Evolutionary conservation across 2,113 vertebrate genomes (phyloP), one percentile per base, ranked within the genome.

Genomic region (Thamnophis sirtalis): DNA sequence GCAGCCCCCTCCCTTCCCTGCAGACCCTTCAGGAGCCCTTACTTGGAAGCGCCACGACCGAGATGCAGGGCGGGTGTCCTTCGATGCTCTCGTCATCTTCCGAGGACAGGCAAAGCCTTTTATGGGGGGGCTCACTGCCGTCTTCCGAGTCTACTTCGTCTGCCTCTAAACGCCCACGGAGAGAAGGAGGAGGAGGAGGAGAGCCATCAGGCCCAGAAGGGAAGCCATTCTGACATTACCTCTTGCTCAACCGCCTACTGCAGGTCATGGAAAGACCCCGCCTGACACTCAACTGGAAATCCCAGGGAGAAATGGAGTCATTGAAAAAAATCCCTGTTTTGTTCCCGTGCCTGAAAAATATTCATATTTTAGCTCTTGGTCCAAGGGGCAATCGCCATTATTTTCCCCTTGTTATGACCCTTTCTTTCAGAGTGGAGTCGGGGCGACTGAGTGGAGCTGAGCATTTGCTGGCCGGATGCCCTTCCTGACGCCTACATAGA

Each of bases 11-110:
- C 24, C 58, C 9, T 68, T 10, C 60, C 9, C 33, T 9, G 68
- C 68, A 80, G 33, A 80, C 8, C 33, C 33, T 80, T 21, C 15
- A 1, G 33, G 21, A 1, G 6, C n/a, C 96, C 98, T 98, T 97
- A 99, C 99, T 97, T 38, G 99, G 99, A 95, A 99, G 97, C 19
- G 98, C 98, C 97, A 99, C 98, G 84, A 99, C 98, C n/a, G 99
- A 98, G 96, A 99, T 99, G 95, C 98, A 98, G 0, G 98, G 96
- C 51, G 97, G 92, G 92, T 97, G 94, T 91, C 98, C 98, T 50
- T 97, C 96, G 92, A 98, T 97, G 84, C 98, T 98, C 87, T 97
- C 98, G 73, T 98, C 98, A 97, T 98, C 98, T 28, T 99, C 98
- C 88, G 97, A 95, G 85, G 98, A 98, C 93, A 99, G 96, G 91